Evolutionary conservation across 2,113 vertebrate genomes (phyloP), one percentile per base, ranked within the genome.

Genomic region (Brachyhypopomus gauderio): DNA sequence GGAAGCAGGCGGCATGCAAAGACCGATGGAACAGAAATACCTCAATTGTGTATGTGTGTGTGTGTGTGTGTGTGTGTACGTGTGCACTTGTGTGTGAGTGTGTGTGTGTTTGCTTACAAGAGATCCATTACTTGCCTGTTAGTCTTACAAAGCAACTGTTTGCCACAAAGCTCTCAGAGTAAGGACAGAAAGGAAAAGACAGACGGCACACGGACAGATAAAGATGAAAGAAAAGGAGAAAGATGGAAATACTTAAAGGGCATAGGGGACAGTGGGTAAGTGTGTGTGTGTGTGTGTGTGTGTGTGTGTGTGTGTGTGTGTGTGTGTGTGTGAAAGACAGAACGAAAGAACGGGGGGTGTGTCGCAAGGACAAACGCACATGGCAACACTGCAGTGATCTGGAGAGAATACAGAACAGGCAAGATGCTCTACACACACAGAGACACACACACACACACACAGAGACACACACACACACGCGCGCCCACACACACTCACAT

Each of bases 301-400:
- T 30, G 48, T 45, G 63, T 27, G 38, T 8, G 67, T 25, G 63
- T 59, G 77, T 27, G 8, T 48, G 67, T 30, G 23, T 34, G 23
- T 48, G 52, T 2, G 23, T 0, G 17, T 23, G 77, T 27, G 25
- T 77, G 27, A 64, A 30, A 75, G 58, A 79, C 59, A 84, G 19
- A 6, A 22, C n/a, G 19, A 81, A 69, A 64, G 63, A 72, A 63
- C 75, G 77, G 72, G 56, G 64, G 74, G 77, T 83, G 85, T 82
- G 69, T 88, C 22, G 72, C 87, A 88, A 92, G 89, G 88, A 90
- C 88, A 89, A 90, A 87, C 17, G 63, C 84, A 72, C 87, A 77
- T 85, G 30, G 81, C 76, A 84, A 72, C 73, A 85, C 87, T 88
- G 88, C 89, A 88, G 90, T 87, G 87, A 86, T 88, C 80, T 66